Base-by-base conservation (phyloP, 2,888 invertebrate genomes). In the Leucophenga montana region DNA sequence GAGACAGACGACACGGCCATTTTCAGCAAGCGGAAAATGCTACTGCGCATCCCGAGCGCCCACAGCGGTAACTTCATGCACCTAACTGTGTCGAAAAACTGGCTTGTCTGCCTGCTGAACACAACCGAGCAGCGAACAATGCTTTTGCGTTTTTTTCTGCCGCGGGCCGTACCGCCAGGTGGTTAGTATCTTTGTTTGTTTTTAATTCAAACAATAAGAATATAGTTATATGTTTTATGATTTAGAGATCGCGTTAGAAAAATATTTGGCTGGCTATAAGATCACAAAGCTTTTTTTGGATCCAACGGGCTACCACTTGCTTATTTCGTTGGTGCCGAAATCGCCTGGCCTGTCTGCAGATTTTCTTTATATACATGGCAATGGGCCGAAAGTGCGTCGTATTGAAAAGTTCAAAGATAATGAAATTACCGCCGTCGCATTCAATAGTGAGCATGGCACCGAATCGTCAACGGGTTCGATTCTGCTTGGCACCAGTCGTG, bases 351-450 rank as follows among this genome's bases (percentile, higher is more conserved):
- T 90, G 39, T 91, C 90, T 68, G 91, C 95, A 0, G 97, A 97
- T 85, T 90, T 96, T 33, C 90, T 95, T 20, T 97, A 97, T 85
- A 89, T 97, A 9, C 93, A 95, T 71, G 91, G 93, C 69, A 95
- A 93, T 82, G 92, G 93, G 18, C 91, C 91, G 3, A 97, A 95
- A 88, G 90, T 94, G 11, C 94, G 94, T 82, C 91, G 89, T 22
- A 89, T 90, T 18, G 89, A 90, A 50, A 89, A 87, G 73, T 85
- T 89, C 20, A 87, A 87, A 46, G 88, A 88, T 71, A 95, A 96
- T 87, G 94, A 95, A 85, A 93, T 98, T 27, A 97, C 97, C 0
- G 94, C 96, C 65, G 95, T 98, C 0, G 97, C 94, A 0, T 98
- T 97, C 95, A 97, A 95, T 87, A 92, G 91, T 77, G 91, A 91